Evolutionary conservation across 2,113 vertebrate species (phyloP), one percentile per base, ranked within the genome.

Genomic region (Odobenus rosmarus): DNA sequence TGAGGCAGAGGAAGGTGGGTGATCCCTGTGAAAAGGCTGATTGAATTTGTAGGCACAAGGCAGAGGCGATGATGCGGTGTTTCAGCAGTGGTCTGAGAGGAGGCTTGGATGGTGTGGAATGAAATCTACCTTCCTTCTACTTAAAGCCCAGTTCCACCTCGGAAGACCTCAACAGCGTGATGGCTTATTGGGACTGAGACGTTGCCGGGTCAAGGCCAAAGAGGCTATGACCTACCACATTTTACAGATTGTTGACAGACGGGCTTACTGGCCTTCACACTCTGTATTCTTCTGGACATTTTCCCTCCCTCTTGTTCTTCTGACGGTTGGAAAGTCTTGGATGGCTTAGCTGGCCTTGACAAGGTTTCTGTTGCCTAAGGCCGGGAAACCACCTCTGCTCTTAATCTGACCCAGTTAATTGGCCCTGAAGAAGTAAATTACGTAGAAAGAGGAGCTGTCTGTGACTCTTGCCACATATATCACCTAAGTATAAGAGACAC

Each of bases 341-440:
- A 83, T 31, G 59, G 61, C 82, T 88, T 95, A 55, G 83, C 46
- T 12, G 53, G 49, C 92, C 81, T 98, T 94, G 89, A 97, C 85
- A 42, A 95, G 88, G 92, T 95, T 61, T 94, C 49, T 81, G 53
- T 67, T 90, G 92, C 80, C 96, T 89, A 0, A 9, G 24, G 88
- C 51, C 24, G 91, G 86, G 85, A 85, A 97, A 95, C 87, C 97
- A 97, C 13, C 93, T 90, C 76, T 93, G 95, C 96, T 98, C 97
- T 97, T 98, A 95, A 97, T 97, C 97, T 95, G 90, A 91, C 96
- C 77, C n/a, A 4, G 82, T 96, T 98, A 97, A 98, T 97, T 98
- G 90, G 57, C 97, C 79, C 89, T 21, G 23, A 83, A 88, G 90
- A 96, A 95, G 84, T 96, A 94, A 94, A 77, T 97, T 97, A 97